Evolutionary conservation across 2,888 invertebrate genomes (phyloP), one percentile per base, ranked within the genome.

Genomic region (Polietes domitor): DNA sequence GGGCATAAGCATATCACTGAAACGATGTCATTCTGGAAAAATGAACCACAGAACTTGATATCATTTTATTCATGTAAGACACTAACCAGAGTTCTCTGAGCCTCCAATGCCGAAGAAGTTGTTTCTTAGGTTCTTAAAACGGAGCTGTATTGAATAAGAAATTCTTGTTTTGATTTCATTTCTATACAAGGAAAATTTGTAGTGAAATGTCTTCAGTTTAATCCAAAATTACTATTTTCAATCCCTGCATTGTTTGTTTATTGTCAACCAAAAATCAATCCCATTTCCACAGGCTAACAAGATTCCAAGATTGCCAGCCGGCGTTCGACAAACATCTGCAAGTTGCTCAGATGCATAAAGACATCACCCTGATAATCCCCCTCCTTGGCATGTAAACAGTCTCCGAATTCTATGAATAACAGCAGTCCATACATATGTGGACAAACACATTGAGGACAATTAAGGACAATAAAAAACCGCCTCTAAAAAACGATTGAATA

Each of bases 381-480:
- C 43, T 68, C 12, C 43, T 41, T 50, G 15, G 17, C 26, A 68
- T 65, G 58, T 53, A 50, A 74, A 43, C 28, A 79, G 19, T 37
- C 55, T 26, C 10, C 6, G 28, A 37, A 19, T 19, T 28, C 61
- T 17, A 61, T 19, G 41, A 73, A 55, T 58, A 24, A 41, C 53
- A 63, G 63, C 55, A 61, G 41, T 78, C 43, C 12, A 32, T 19
- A 50, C 65, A 73, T 21, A 50, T 83, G 58, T 70, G 17, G 17
- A 75, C 55, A 47, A 21, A 53, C 53, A 77, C 37, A 68, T 63
- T 50, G 32, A 19, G 17, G 41, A 68, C 50, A 84, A 81, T 84
- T 84, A 84, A 75, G 47, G 72, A 78, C 65, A 81, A 83, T 78
- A 78, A 84, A 78, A 84, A 84, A 80, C 63, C 77, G 77, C 80